phyloP scores from a whole-genome alignment of 2,113 vertebrate species.

The Corydoras sp. region DNA sequence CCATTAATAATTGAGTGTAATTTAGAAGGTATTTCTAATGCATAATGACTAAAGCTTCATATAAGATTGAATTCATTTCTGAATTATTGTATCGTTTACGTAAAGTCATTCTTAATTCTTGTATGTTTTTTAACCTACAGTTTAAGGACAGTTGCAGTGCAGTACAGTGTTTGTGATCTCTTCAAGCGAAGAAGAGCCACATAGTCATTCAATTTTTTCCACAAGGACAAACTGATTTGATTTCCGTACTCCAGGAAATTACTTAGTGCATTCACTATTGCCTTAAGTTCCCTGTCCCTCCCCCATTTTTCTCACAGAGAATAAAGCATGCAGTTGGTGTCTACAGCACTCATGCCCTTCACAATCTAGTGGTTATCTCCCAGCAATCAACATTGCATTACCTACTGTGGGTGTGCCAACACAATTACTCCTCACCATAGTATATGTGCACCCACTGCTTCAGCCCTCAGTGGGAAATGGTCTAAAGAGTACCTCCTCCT shows the following conservation, averaged over 20 bases:
- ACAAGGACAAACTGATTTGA: not conserved
- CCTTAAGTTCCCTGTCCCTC: not conserved
- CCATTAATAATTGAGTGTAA: no score
- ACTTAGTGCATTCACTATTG: not conserved
- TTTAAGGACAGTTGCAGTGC: no score
- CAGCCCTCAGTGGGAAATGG: not conserved
- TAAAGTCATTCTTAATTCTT: no score
- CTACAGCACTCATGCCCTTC: slow-evolving; percentile 60
- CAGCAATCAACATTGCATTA: slow-evolving; percentile 52
- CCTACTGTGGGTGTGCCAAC: slow-evolving; percentile 31
- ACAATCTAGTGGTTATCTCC: slow-evolving; percentile 61
- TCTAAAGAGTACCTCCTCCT: not conserved
- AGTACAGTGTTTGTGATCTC: not conserved
- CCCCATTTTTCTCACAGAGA: not conserved
- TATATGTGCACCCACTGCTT: slow-evolving; percentile 14
- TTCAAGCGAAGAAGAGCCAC: slow-evolving; percentile 8
- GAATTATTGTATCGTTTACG: no score
- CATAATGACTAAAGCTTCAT: no score
- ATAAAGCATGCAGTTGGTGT: slow-evolving; percentile 43
- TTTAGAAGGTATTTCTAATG: no score
- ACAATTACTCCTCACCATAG: slow-evolving; percentile 31
- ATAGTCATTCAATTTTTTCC: slow-evolving; percentile 40
- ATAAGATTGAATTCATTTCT: no score
- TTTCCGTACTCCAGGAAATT: not conserved
- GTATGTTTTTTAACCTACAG: no score